Base-by-base conservation (phyloP, 2,113 vertebrate species). In the Pipra filicauda region DNA sequence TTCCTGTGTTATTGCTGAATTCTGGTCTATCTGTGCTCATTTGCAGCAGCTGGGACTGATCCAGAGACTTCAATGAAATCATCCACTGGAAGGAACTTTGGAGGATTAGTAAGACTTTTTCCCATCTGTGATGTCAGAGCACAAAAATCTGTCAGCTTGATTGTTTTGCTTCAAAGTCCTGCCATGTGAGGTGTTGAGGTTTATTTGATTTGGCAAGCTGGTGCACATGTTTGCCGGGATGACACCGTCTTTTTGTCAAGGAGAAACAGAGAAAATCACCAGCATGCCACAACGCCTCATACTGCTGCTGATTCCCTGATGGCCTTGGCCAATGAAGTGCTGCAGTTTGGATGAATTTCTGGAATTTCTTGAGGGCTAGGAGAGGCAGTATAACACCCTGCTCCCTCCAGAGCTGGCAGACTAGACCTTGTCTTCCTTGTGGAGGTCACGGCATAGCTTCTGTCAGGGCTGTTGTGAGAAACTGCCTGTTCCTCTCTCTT, bases 111-210 rank as follows among this genome's bases (percentile, higher is more conserved):
- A 76, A 95, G 87, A 87, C 48, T 65, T 94, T 89, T 92, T 57
- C 73, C 89, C 76, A 89, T 92, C 77, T 91, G 83, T 95, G 94
- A 93, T 95, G 86, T 95, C 85, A 91, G 15, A 12, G 58, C 58
- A 54, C 70, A 95, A 76, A 92, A 95, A 91, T 94, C 91, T 95
- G 66, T 74, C 49, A 69, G 87, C 62, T 84, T 0, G 0, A 82
- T 65, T 94, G 80, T 89, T 93, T 83, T 94, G 70, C 86, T 79
- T 72, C 2, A 11, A n/a, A 72, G 43, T 67, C 81, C 69, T 85
- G 52, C 52, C 73, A 55, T 78, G 94, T 70, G 79, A 85, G 28
- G 22, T 21, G 59, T 6, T 30, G 52, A 69, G 71, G 82, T 82
- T 91, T n/a, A 85, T 55, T 85, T 21, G 58, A 41, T 90, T 65